Evolutionary conservation across 2,113 vertebrate species (phyloP).

Genomic region (Cettia cetti): DNA sequence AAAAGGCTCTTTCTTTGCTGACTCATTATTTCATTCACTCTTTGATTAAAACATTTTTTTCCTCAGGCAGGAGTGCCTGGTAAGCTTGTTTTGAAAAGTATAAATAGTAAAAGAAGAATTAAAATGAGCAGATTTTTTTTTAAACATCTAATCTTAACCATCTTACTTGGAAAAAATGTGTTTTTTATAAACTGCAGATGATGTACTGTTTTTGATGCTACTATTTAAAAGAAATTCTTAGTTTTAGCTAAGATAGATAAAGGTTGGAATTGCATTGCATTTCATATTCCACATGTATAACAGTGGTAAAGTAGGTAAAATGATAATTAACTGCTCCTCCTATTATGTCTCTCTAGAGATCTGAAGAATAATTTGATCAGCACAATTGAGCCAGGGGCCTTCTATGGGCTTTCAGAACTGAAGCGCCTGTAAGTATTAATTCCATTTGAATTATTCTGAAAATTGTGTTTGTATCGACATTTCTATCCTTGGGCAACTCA

Average conservation of each 20-base stretch:
- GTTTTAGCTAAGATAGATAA: background rate
- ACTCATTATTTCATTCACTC: constrained; percentile 12
- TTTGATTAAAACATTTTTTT: background rate
- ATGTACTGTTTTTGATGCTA: background rate
- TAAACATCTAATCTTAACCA: background rate
- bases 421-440: constrained; percentile 83
- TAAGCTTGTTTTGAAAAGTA: background rate
- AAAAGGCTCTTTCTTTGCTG: background rate
- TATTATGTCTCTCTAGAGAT: constrained; percentile 75
- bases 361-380: constrained; percentile 88
- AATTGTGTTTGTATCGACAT: constrained; percentile 25
- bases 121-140: background rate
- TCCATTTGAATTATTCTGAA: constrained; percentile 49
- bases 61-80: background rate
- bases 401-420: constrained; percentile 80
- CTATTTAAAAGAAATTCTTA: background rate
- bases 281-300: background rate
- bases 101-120: background rate
- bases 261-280: background rate
- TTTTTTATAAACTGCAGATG: background rate
- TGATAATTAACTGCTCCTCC: constrained; percentile 32
- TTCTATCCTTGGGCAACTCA: constrained; percentile 16
- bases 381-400: constrained; percentile 82
- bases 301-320: background rate
- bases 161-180: background rate